Evolutionary conservation across 2,888 invertebrate species (phyloP), one percentile per base, ranked within the genome.

Genomic region (Yponomeuta sedellus): DNA sequence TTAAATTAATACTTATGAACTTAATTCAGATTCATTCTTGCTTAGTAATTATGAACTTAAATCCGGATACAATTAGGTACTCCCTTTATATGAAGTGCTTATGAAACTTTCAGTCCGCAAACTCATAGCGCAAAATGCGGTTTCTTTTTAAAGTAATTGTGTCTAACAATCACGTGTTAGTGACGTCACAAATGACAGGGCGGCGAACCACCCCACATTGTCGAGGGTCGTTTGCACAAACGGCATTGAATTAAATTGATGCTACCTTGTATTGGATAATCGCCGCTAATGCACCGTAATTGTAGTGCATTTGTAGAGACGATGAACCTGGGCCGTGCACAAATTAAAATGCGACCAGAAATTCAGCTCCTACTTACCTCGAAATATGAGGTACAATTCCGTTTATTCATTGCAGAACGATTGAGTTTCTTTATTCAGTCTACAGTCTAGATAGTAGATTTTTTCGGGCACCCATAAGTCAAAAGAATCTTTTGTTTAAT

Each of bases 201-300:
- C 65, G 62, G 65, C 52, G 59, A 34, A 61, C 67, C 64, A 66
- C 66, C 68, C 66, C 58, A 66, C 64, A 66, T 65, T 67, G 65
- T 59, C 65, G 69, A 66, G 71, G 70, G 76, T 75, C 75, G 75
- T 79, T 77, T 78, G 76, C 76, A 77, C 79, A 82, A 82, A 83
- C 76, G 78, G 76, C 81, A 84, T 80, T 81, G 81, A 81, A 79
- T 84, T 80, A 82, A 80, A 83, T 82, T 81, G 80, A 85, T 83
- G 78, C 56, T 40, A 69, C 68, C 70, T 73, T 70, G 71, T 77
- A 77, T 73, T 74, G 77, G 79, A 77, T 85, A 85, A 84, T 85
- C 71, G 75, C 70, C 70, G 70, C 74, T 82, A 83, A 84, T 82
- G 77, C 72, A 72, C 71, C 75, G 70, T 84, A 86, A 86, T 86